Evolutionary conservation across 2,113 vertebrate genomes (phyloP), one percentile per base, ranked within the genome.

Genomic region (Boulengeromyrus knoepffleri): DNA sequence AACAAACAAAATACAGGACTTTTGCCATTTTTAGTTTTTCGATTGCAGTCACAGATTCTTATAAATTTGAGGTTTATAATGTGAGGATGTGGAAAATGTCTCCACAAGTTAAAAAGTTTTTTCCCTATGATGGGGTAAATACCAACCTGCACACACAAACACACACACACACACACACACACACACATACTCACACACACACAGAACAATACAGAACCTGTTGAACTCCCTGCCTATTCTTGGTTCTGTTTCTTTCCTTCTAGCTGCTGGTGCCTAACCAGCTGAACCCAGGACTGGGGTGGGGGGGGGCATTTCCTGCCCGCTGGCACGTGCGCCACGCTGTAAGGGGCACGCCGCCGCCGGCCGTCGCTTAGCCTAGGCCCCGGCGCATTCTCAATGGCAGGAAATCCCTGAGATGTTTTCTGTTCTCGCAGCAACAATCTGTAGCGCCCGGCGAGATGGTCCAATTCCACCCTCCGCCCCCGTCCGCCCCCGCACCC

Each of bases 401-500:
- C 90, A 90, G 90, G 90, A 90, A 90, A 90, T 90, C 90, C 90
- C 87, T 77, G 39, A 84, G 90, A 90, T 88, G 90, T 66, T 88
- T 90, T 88, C 90, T 77, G 74, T 36, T 83, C 52, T 88, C 47
- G 36, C 62, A 31, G 89, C 49, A 47, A 90, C 85, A 84, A 90
- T 74, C 56, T 90, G 45, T 50, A 47, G 19, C 50, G 77, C 36
- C 90, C 7, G 45, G 70, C n/a, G 42, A 88, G 87, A 90, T 87
- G 49, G 87, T 9, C 74, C 70, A 58, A 58, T 58, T 47, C 42
- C 50, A 31, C 86, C 52, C 70, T 50, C 74, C 42, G 4, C 36
- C 15, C 80, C 77, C 13, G 13, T 27, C 27, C 21, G 31, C 42
- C 17, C 49, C 47, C 27, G 19, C 13, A 21, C 53, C 53, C 89